Evolutionary conservation across 2,888 invertebrate species (phyloP), one percentile per base, ranked within the genome.

Genomic region (Petrolisthes cinctipes): DNA sequence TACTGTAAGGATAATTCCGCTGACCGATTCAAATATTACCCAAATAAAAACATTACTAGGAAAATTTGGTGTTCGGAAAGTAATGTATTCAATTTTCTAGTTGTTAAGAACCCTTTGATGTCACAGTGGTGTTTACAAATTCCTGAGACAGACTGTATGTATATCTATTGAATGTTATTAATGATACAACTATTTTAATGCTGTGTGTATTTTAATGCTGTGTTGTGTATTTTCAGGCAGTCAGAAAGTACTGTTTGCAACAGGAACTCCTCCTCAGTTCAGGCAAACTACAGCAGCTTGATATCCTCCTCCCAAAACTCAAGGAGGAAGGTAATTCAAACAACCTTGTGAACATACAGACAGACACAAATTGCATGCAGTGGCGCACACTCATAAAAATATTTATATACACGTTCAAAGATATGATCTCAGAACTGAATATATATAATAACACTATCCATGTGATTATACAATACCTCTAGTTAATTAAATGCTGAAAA

Each of bases 221-320:
- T 37, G 37, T 84, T 37, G 37, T 84, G 11, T 80, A 5, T 80
- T 56, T 91, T 14, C 91, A 92, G 92, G 87, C 89, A 54, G 85
- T 92, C 37, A 86, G 90, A 20, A 37, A 91, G 23, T 92, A 91
- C 91, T 86, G 89, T 85, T 91, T 92, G 78, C 89, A 89, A 82
- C 94, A 95, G 90, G 94, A 95, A 71, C 92, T 96, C 20, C 96
- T 99, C 91, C 93, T 96, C 75, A 95, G 95, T 90, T 97, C 98
- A 0, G 98, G 98, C 0, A 99, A 99, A 94, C 96, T 98, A 92
- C 92, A 94, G 61, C 95, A 95, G 92, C 93, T 99, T 86, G 97
- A 98, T 92, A 94, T 94, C 91, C 93, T 97, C 92, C 93, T 99
- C 89, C 96, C 96, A 0, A 93, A 94, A 88, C 93, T 98, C 90